phyloP scores from a whole-genome alignment of 2,888 invertebrate genomes.

The Conops quadrifasciatus region DNA sequence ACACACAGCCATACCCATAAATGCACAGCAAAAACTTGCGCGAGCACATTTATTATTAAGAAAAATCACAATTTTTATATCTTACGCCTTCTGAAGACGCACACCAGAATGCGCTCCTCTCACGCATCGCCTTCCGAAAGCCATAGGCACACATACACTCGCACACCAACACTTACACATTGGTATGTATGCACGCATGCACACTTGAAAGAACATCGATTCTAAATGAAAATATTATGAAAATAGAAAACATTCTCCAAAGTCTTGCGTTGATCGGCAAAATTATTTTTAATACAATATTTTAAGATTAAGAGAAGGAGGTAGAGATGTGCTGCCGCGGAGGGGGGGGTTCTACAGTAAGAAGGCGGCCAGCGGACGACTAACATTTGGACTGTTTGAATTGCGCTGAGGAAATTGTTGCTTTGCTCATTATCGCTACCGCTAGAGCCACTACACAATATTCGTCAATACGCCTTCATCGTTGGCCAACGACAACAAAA shows the following conservation, averaged over 20 bases:
- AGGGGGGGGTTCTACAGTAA: background rate
- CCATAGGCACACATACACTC: background rate
- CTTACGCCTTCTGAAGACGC: constrained; percentile 33
- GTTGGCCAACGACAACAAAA: constrained; percentile 23
- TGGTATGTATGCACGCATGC: background rate
- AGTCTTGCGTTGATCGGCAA: constrained; percentile 7
- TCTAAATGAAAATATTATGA: constrained; percentile 33
- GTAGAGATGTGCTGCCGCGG: background rate
- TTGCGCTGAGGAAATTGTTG: constrained; percentile 36
- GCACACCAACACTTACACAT: background rate
- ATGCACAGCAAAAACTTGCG: constrained; percentile 12
- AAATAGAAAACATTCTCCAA: constrained; percentile 30
- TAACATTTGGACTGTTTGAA: background rate
- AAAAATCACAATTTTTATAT: constrained; percentile 32
- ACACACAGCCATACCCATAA: background rate
- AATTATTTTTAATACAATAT: constrained; percentile 18
- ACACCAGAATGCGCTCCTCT: background rate
- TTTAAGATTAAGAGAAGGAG: background rate
- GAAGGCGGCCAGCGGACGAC: background rate
- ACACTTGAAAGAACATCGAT: background rate
- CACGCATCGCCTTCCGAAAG: background rate
- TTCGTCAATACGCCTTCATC: constrained; percentile 19
- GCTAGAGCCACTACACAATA: background rate
- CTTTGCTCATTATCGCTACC: constrained; percentile 31
- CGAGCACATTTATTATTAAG: constrained; percentile 14